Evolutionary conservation across 1,140 invertebrate genomes (phyloP).

Genomic region (Drosophila nebulosa): DNA sequence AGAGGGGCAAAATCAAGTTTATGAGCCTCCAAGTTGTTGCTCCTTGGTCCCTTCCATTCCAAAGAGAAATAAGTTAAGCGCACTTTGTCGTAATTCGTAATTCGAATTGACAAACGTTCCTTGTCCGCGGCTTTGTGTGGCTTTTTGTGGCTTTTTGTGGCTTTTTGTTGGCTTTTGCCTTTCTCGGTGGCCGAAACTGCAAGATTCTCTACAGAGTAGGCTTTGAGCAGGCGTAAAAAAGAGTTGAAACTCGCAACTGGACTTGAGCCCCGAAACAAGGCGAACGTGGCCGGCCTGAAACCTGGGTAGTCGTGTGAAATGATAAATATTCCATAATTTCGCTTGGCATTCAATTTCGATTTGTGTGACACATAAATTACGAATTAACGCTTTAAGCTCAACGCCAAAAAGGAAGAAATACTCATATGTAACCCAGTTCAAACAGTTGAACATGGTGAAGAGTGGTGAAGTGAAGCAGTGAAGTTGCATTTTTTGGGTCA

Average conservation of each 20-base stretch:
- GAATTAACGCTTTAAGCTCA: constrained; percentile 80
- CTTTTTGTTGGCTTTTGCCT: constrained; percentile 10
- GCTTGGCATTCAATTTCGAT: constrained; percentile 80
- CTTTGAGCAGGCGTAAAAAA: background rate
- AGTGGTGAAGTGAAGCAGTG: too few species aligned
- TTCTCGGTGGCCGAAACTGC: constrained; percentile 5
- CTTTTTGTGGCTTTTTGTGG: too few species aligned
- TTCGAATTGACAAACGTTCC: constrained; percentile 77
- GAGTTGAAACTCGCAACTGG: background rate
- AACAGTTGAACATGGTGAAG: background rate
- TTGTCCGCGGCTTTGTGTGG: background rate
- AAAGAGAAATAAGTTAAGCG: constrained; percentile 70
- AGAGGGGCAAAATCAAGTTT: constrained; percentile 54
- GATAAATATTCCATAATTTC: constrained; percentile 81
- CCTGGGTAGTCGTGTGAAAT: constrained; percentile 51
- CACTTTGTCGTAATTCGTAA: constrained; percentile 79
- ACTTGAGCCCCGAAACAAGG: too few species aligned
- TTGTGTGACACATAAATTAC: constrained; percentile 81
- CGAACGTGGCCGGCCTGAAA: background rate
- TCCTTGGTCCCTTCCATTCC: constrained; percentile 13
- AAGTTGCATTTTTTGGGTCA: background rate
- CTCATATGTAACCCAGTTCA: constrained; percentile 2
- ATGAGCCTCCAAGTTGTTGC: constrained; percentile 29
- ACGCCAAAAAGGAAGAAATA: constrained; percentile 12
- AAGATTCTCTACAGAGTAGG: background rate